A percentile compares a stretch with the other conserved stretches of the same genome.
Evolutionary conservation across 30 jellyfish, hydroid and myxozoan genomes (phyloP).

Genomic region (Aurelia sp.): DNA sequence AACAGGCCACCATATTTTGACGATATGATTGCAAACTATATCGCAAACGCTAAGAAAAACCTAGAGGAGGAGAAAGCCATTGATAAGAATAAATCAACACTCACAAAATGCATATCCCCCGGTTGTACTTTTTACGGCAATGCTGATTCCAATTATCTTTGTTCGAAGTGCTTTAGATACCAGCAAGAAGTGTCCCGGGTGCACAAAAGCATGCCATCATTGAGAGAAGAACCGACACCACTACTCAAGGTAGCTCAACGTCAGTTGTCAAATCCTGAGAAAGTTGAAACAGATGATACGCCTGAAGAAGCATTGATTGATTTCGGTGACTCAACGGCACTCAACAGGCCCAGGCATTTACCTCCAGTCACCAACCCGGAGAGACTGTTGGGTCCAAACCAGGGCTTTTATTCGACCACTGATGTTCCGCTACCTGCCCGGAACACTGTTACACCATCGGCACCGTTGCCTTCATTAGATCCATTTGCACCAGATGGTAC

Average conservation of each 20-base stretch:
- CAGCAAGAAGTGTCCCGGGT: slow-evolving; percentile 43
- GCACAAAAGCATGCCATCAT: slow-evolving; percentile 52
- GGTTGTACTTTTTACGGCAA: slow-evolving; percentile 79
- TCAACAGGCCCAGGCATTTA: slow-evolving; percentile 27
- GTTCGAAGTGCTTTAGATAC: slow-evolving; percentile 77
- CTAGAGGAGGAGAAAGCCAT: background rate
- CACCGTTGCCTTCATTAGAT: slow-evolving; percentile 7
- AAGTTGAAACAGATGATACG: background rate
- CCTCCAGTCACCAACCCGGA: slow-evolving; percentile 4
- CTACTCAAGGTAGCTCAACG: slow-evolving; percentile 41
- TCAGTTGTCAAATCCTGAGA: slow-evolving; percentile 51
- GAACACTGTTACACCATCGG: background rate
- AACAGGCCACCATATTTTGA: slow-evolving; percentile 78
- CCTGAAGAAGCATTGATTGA: slow-evolving; percentile 8
- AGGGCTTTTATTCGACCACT: background rate
- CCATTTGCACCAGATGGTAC: too few relatives aligned
- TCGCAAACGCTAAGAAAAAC: slow-evolving; percentile 38
- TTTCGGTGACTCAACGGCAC: slow-evolving; percentile 1
- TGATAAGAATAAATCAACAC: slow-evolving; percentile 4
- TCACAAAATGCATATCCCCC: slow-evolving; percentile 48
- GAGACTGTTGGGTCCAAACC: background rate
- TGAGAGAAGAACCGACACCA: slow-evolving; percentile 38
- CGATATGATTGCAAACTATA: slow-evolving; percentile 83
- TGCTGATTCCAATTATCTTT: slow-evolving; percentile 63
- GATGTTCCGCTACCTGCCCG: background rate